phyloP scores from a whole-genome alignment of 2,797 vertebrate genomes.

The Myripristis jacobus region DNA sequence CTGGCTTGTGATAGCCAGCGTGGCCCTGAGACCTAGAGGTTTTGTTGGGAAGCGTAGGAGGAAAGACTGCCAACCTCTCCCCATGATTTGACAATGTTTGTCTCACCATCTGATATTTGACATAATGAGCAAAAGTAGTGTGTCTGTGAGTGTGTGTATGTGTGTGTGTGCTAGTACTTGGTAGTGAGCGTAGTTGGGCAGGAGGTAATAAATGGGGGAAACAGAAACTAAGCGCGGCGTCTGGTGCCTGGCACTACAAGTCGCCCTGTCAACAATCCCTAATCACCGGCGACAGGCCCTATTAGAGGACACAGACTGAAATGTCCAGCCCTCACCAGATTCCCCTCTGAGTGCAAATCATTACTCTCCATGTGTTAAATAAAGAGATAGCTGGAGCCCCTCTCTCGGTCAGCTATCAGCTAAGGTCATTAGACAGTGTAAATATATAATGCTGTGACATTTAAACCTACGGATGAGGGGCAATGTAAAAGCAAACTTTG shows the following conservation, averaged over 20 bases:
- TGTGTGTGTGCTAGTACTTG: slow-evolving; percentile 31
- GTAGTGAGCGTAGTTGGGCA: slow-evolving; percentile 34
- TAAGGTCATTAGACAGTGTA: slow-evolving; percentile 73
- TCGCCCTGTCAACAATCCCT: slow-evolving; percentile 76
- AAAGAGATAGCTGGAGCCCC: slow-evolving; percentile 55
- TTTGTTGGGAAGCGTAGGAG: slow-evolving; percentile 58
- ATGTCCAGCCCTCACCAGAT: slow-evolving; percentile 70
- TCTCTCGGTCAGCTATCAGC: slow-evolving; percentile 54
- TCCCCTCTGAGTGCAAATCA: slow-evolving; percentile 74
- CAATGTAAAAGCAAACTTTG: slow-evolving; percentile 41
- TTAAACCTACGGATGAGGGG: slow-evolving; percentile 41
- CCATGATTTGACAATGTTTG: slow-evolving; percentile 64
- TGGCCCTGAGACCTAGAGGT: slow-evolving; percentile 69
- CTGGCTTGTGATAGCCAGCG: slow-evolving; percentile 60
- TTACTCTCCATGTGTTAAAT: slow-evolving; percentile 70
- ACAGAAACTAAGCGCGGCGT: slow-evolving; percentile 51
- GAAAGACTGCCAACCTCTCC: slow-evolving; percentile 53
- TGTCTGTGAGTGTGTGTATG: slow-evolving; percentile 19
- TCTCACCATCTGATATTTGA: slow-evolving; percentile 73
- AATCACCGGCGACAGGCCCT: slow-evolving; percentile 77
- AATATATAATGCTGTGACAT: slow-evolving; percentile 70
- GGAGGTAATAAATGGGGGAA: slow-evolving; percentile 65
- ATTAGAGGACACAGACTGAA: slow-evolving; percentile 75
- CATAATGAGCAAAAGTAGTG: slow-evolving; percentile 69
- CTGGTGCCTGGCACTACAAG: slow-evolving; percentile 70